phyloP scores from a whole-genome alignment of 2,888 invertebrate genomes.

The Mimumesa dahlbomi region DNA sequence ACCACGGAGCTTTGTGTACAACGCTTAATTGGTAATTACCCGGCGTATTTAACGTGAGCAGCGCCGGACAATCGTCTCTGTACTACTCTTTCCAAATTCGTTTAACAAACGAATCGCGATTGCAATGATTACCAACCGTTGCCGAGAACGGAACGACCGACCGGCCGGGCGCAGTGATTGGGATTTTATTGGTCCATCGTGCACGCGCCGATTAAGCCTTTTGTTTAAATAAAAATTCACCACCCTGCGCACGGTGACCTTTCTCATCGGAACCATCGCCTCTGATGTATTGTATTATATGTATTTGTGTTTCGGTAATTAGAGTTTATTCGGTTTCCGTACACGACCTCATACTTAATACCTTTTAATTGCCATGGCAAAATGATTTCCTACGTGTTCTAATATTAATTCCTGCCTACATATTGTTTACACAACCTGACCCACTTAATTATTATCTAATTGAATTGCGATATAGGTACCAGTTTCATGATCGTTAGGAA shows the following conservation, averaged over 20 bases:
- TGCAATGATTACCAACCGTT: conserved; percentile 52
- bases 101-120: conserved; percentile 59
- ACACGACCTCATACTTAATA: too few species aligned
- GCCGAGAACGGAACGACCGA: background rate
- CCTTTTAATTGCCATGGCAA: too few species aligned
- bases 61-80: conserved; percentile 41
- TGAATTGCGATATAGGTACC: too few species aligned
- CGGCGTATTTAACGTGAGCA: conserved; percentile 61
- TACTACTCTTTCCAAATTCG: conserved; percentile 58
- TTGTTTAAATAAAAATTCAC: conserved; percentile 44
- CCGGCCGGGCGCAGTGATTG: conserved; percentile 39
- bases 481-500: too few species aligned
- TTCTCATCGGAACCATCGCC: too few species aligned
- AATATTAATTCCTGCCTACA: too few species aligned
- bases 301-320: too few species aligned
- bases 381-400: too few species aligned
- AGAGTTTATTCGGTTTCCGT: too few species aligned
- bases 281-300: too few species aligned
- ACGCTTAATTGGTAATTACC: conserved; percentile 63
- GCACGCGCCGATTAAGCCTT: conserved; percentile 47
- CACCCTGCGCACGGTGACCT: background rate
- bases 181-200: conserved; percentile 51
- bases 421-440: too few species aligned
- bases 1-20: conserved; percentile 48
- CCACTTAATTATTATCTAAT: too few species aligned